Evolutionary conservation across 2,797 vertebrate species (phyloP).

Genomic region (Thunnus albacares): DNA sequence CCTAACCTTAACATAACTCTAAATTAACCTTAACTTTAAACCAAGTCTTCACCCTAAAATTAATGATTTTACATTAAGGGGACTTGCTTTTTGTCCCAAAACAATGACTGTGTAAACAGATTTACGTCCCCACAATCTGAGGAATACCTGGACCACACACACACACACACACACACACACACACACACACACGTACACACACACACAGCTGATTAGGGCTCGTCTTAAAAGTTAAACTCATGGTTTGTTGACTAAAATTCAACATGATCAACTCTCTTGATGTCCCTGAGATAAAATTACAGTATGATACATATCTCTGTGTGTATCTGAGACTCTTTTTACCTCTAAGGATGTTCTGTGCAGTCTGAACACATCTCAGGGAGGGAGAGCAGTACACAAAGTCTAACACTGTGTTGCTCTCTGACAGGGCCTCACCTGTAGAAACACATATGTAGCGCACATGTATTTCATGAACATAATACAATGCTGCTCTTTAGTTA

Average conservation of each 20-base stretch:
- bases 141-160: no score
- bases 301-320: not conserved
- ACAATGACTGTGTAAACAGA: no score
- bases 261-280: not conserved
- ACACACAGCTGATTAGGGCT: not conserved
- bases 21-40: no score
- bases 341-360: constrained; percentile 96
- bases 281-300: not conserved
- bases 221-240: not conserved
- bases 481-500: no score
- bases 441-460: constrained; percentile 21
- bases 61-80: no score
- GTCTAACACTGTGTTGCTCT: constrained; percentile 91
- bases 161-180: no score
- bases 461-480: not conserved
- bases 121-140: no score
- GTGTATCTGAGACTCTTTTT: not conserved
- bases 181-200: no score
- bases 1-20: no score
- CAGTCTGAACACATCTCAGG: constrained; percentile 95
- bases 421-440: constrained; percentile 93
- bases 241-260: not conserved
- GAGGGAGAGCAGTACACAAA: constrained; percentile 94
- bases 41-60: no score
- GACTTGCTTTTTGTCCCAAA: no score